Evolutionary conservation across 2,797 vertebrate genomes (phyloP).

Genomic region (Lemur catta): DNA sequence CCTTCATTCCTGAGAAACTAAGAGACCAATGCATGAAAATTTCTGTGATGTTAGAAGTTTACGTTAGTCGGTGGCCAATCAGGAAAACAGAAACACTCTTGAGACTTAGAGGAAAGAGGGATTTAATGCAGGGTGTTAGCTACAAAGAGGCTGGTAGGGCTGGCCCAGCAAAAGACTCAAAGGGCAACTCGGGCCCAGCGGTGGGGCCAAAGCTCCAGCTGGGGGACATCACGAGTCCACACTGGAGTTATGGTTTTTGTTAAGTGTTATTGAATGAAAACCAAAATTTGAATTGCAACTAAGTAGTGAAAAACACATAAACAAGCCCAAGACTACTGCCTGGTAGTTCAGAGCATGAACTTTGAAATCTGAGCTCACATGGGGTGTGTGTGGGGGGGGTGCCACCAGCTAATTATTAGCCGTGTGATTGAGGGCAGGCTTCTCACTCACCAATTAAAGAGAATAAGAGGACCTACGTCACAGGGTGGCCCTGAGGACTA

Average conservation of each 20-base stretch:
- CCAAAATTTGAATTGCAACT: not conserved
- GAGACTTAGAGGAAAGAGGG: not conserved
- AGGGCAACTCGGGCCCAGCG: no score
- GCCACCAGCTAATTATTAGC: not conserved
- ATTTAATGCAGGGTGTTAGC: not conserved
- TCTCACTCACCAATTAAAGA: not conserved
- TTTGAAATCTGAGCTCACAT: not conserved
- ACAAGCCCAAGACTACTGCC: not conserved
- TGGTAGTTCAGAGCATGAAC: not conserved
- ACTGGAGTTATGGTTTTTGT: not conserved
- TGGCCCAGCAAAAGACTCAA: not conserved
- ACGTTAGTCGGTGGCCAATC: not conserved
- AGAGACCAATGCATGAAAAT: not conserved
- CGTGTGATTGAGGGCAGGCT: not conserved
- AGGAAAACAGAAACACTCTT: not conserved
- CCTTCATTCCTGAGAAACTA: not conserved
- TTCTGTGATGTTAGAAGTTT: not conserved
- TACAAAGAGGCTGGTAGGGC: not conserved
- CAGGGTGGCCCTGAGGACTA: not conserved
- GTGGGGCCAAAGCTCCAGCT: not conserved
- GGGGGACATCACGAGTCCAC: not conserved
- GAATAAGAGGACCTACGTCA: not conserved
- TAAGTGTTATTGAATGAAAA: not conserved
- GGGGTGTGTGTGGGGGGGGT: not conserved
- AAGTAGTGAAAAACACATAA: not conserved